phyloP scores from a whole-genome alignment of 2,113 vertebrate species.

The Pionites leucogaster region DNA sequence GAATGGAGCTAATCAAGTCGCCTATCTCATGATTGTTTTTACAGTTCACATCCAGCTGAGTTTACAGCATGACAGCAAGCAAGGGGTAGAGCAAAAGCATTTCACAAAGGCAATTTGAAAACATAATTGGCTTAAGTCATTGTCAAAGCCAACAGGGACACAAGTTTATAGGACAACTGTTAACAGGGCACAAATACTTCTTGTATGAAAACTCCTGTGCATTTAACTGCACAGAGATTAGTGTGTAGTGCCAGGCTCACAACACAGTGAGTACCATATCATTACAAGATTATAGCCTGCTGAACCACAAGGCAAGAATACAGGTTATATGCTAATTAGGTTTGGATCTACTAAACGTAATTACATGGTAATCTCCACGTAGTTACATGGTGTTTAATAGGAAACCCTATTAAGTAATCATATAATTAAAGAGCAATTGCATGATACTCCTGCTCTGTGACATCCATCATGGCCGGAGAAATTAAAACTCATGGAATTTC shows the following conservation, averaged over 20 bases:
- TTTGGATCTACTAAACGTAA: slow-evolving; percentile 57
- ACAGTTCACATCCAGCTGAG: slow-evolving; percentile 21
- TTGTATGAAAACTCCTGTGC: slow-evolving; percentile 20
- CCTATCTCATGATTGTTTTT: background rate
- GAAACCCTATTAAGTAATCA: slow-evolving; percentile 47
- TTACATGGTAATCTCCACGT: slow-evolving; percentile 59
- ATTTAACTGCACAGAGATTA: slow-evolving; percentile 27
- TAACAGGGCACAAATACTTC: slow-evolving; percentile 12
- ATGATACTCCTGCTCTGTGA: slow-evolving; percentile 31
- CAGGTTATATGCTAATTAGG: slow-evolving; percentile 67
- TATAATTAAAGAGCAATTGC: slow-evolving; percentile 54
- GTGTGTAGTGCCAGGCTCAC: slow-evolving; percentile 22
- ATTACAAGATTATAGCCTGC: slow-evolving; percentile 63
- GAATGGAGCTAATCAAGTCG: background rate
- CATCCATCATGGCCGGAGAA: background rate
- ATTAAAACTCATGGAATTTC: slow-evolving; percentile 26
- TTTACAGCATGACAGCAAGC: background rate
- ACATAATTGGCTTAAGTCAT: slow-evolving; percentile 25
- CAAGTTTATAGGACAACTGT: slow-evolving; percentile 24
- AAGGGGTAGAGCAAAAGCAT: background rate
- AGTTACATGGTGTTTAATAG: slow-evolving; percentile 58
- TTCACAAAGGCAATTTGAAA: slow-evolving; percentile 10
- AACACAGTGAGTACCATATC: slow-evolving; percentile 41
- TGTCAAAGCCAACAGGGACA: slow-evolving; percentile 9
- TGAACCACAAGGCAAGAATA: slow-evolving; percentile 52